These are phyloP conservation scores for Perizoma affinitatum DNA, from an alignment of 2,888 invertebrate genomes.

Conservation along the genomic window DNA sequence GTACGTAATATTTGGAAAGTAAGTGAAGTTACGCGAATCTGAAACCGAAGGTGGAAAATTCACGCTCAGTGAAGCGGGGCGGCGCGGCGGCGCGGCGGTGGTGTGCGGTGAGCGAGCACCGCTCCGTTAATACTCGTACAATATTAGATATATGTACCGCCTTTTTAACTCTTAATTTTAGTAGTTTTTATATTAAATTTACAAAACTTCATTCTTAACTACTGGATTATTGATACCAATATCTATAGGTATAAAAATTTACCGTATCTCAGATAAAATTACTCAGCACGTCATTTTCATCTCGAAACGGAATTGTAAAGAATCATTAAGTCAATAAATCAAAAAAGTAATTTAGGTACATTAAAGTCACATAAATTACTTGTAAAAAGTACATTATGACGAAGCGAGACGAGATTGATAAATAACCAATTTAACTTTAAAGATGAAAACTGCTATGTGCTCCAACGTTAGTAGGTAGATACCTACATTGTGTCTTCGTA, in stretches of 20 bases:
- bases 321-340: conserved; percentile 45
- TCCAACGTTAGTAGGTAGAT: neutral
- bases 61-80: conserved; percentile 75
- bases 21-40: conserved; percentile 73
- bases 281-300: conserved; percentile 15
- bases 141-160: neutral
- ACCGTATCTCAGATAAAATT: conserved; percentile 1
- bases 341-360: conserved; percentile 57
- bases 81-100: conserved; percentile 29
- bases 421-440: conserved; percentile 48
- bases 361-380: conserved; percentile 68
- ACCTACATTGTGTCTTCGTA: conserved; percentile 5
- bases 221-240: neutral
- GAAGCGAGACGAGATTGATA: conserved; percentile 55
- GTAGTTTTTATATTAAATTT: neutral
- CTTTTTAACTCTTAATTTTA: neutral
- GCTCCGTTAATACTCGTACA: neutral
- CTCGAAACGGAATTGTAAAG: conserved; percentile 18
- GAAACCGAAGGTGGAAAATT: conserved; percentile 82
- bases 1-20: conserved; percentile 79
- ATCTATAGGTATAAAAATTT: neutral
- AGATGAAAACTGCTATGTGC: conserved; percentile 20
- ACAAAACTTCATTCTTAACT: conserved; percentile 2
- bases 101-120: conserved; percentile 19
- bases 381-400: conserved; percentile 65